phyloP scores from a whole-genome alignment of 2,888 invertebrate genomes.

The Troides helena region DNA sequence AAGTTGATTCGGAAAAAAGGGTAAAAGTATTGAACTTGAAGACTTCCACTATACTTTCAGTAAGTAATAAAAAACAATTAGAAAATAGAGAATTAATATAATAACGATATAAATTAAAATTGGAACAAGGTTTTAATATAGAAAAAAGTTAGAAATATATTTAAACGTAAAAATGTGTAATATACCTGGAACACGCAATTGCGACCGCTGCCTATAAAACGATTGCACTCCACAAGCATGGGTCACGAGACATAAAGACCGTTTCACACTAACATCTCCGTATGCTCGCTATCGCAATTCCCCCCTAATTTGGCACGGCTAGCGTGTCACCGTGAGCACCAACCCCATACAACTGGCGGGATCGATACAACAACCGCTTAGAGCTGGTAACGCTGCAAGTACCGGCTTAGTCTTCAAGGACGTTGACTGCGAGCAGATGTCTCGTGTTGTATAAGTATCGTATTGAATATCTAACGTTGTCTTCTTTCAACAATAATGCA shows the following conservation, averaged over 20 bases:
- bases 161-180: conserved; percentile 8
- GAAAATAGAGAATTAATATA: background rate
- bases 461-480: background rate
- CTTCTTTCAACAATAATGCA: too few species aligned
- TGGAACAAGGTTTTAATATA: conserved; percentile 13
- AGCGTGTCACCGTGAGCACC: conserved; percentile 58
- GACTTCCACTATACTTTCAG: background rate
- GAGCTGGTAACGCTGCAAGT: conserved; percentile 39
- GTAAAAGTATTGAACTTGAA: background rate
- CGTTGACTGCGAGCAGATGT: conserved; percentile 35
- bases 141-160: background rate
- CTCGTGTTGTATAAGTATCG: conserved; percentile 6
- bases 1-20: background rate
- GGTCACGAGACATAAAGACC: conserved; percentile 22
- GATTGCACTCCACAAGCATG: conserved; percentile 4
- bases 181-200: conserved; percentile 21
- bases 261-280: conserved; percentile 30
- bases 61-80: background rate
- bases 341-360: conserved; percentile 44
- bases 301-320: conserved; percentile 48
- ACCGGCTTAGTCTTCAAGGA: conserved; percentile 40
- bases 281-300: conserved; percentile 44
- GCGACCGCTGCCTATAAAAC: conserved; percentile 3
- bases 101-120: background rate
- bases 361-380: conserved; percentile 40